Conservation (phyloP, 2,888 invertebrate genomes). For the Caenorhabditis becei region DNA sequence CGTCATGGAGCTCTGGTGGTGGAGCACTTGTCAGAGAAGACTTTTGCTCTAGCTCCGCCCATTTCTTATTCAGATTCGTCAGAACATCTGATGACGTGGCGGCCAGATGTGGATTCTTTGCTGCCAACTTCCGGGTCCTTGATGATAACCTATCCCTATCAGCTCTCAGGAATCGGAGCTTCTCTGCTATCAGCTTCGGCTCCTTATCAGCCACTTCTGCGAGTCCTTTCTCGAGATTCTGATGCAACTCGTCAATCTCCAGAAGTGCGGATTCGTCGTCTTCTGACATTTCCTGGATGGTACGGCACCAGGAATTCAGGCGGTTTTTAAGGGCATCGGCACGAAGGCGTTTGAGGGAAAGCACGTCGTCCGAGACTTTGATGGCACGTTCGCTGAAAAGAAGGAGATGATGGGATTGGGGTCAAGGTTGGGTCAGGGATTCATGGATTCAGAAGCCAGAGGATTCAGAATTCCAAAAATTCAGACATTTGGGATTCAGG, state of each 20-base stretch:
- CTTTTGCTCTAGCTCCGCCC: constrained; percentile 64
- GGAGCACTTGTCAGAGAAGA: constrained; percentile 6
- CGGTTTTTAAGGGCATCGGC: constrained; percentile 71
- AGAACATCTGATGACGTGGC: constrained; percentile 54
- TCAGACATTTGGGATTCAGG: no score
- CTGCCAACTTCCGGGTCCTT: constrained; percentile 66
- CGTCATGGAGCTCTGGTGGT: constrained; percentile 23
- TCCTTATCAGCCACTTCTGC: constrained; percentile 41
- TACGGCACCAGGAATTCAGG: constrained; percentile 68
- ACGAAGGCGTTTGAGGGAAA: constrained; percentile 59
- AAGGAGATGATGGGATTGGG: no score
- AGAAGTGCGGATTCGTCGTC: constrained; percentile 71
- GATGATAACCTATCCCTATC: constrained; percentile 69
- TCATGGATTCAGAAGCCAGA: no score
- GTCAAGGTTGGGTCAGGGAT: no score
- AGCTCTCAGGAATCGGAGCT: constrained; percentile 66
- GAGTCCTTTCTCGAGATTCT: constrained; percentile 54
- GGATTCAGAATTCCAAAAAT: no score
- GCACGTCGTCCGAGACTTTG: constrained; percentile 54
- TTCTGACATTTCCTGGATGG: constrained; percentile 72
- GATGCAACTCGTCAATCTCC: constrained; percentile 73
- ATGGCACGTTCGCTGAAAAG: constrained; percentile 66
- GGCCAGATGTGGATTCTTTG: constrained; percentile 66
- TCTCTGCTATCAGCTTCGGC: constrained; percentile 60
- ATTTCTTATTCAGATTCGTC: constrained; percentile 51